A percentile compares a stretch with the other conserved stretches of the same genome.
These are phyloP conservation scores for Operophtera brumata DNA, from an alignment of 2,888 invertebrate genomes.

Conservation along the genomic window DNA sequence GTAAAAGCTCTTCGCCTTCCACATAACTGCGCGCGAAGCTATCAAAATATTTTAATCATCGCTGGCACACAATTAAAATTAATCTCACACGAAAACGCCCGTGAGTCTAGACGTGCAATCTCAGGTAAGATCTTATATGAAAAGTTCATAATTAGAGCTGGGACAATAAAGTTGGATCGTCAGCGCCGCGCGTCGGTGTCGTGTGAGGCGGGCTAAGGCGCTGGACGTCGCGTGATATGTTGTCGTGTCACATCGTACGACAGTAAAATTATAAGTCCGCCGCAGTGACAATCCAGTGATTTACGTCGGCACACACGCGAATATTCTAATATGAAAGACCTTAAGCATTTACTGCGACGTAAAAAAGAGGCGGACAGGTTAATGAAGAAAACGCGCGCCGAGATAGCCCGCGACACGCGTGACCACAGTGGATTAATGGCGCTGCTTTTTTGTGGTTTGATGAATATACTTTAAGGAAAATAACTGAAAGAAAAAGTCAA, in stretches of 20 bases:
- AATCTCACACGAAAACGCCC: constrained; percentile 70
- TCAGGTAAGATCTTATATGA: constrained; percentile 68
- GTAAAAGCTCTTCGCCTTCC: constrained; percentile 35
- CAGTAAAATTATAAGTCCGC: constrained; percentile 80
- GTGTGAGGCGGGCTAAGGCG: constrained; percentile 48
- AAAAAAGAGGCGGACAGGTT: constrained; percentile 74
- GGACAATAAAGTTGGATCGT: constrained; percentile 69
- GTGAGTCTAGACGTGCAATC: constrained; percentile 68
- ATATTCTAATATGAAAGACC: constrained; percentile 73
- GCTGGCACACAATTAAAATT: constrained; percentile 63
- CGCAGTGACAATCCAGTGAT: constrained; percentile 80
- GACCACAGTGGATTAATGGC: constrained; percentile 42
- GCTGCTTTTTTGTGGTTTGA: constrained; percentile 28
- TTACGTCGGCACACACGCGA: constrained; percentile 78
- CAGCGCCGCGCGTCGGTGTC: constrained; percentile 26
- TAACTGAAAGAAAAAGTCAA: constrained; percentile 7
- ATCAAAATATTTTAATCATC: constrained; percentile 67
- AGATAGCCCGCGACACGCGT: constrained; percentile 69
- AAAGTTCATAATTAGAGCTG: constrained; percentile 66
- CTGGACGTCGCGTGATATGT: constrained; percentile 63
- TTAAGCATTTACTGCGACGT: constrained; percentile 62
- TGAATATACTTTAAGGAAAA: constrained; percentile 12
- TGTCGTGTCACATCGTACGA: constrained; percentile 73
- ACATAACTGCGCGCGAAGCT: constrained; percentile 36
- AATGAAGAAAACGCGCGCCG: constrained; percentile 71